Evolutionary conservation across 2,797 vertebrate genomes (phyloP).

Genomic region (Liparis tanakae): DNA sequence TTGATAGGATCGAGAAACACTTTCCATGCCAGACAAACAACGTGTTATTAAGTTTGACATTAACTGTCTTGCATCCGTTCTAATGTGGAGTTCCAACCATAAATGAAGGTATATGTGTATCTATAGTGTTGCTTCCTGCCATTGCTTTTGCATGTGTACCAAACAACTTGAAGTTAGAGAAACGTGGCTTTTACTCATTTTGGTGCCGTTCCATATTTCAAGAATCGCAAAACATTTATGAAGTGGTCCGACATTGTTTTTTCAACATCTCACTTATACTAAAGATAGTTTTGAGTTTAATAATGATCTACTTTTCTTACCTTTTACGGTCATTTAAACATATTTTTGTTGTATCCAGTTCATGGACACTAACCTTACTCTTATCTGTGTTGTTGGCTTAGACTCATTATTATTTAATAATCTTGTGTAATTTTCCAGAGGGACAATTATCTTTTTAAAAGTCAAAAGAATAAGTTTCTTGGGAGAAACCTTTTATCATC

Average conservation of each 20-base stretch:
- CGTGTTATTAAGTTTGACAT: slow-evolving; percentile 3
- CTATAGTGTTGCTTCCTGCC: background rate
- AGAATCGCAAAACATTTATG: background rate
- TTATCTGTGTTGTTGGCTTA: slow-evolving; percentile 24
- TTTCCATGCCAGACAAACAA: background rate
- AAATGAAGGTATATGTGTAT: background rate
- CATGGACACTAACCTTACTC: slow-evolving; percentile 35
- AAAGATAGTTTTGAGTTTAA: slow-evolving; percentile 5
- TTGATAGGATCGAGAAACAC: slow-evolving; percentile 19
- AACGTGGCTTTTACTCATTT: background rate
- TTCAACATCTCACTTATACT: background rate
- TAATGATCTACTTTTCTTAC: slow-evolving; percentile 14
- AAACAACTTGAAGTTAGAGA: slow-evolving; percentile 9
- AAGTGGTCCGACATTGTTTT: background rate
- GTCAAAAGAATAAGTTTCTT: slow-evolving; percentile 68
- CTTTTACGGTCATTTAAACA: slow-evolving; percentile 1
- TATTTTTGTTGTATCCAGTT: slow-evolving; percentile 31
- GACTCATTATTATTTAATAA: slow-evolving; percentile 66
- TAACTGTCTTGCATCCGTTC: background rate
- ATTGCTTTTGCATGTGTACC: slow-evolving; percentile 2
- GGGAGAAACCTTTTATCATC: slow-evolving; percentile 68
- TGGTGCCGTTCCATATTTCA: background rate
- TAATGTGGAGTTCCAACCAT: background rate
- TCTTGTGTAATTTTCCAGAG: slow-evolving; percentile 62
- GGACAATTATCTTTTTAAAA: slow-evolving; percentile 66